Evolutionary conservation across 2,888 invertebrate genomes (phyloP).

Genomic region (Nomada lathburiana): DNA sequence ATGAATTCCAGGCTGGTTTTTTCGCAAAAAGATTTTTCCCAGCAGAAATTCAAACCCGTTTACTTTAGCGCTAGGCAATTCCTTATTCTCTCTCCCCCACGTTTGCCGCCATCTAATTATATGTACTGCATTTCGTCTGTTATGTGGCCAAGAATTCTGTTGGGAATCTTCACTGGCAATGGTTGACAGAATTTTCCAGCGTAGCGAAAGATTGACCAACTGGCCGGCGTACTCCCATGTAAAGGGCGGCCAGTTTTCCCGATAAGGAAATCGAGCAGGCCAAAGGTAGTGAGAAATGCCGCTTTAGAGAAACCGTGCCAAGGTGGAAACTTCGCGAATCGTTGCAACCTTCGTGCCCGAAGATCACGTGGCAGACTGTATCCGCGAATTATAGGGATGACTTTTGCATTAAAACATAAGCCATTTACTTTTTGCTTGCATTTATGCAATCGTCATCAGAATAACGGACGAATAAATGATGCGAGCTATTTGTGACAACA

Average conservation of each 20-base stretch:
- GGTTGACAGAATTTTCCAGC: conserved; percentile 33
- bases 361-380: conserved; percentile 36
- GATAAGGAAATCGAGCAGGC: conserved; percentile 74
- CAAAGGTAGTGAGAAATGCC: conserved; percentile 66
- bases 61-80: not conserved
- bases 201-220: conserved; percentile 51
- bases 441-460: too few relatives aligned
- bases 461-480: too few relatives aligned
- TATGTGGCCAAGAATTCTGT: not conserved
- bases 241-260: conserved; percentile 74
- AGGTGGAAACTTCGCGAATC: conserved; percentile 75
- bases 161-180: conserved; percentile 21
- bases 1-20: not conserved
- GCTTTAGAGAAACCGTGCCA: conserved; percentile 77
- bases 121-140: not conserved
- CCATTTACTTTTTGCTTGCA: not conserved
- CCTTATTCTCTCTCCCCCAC: too few relatives aligned
- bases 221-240: conserved; percentile 47
- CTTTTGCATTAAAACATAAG: not conserved
- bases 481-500: too few relatives aligned
- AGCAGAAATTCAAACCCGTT: not conserved
- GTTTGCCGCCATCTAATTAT: not conserved
- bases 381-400: not conserved
- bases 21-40: not conserved
- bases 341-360: conserved; percentile 57